Evolutionary conservation across 1,140 invertebrate species (phyloP).

Genomic region (Philopotamus ludificatus): DNA sequence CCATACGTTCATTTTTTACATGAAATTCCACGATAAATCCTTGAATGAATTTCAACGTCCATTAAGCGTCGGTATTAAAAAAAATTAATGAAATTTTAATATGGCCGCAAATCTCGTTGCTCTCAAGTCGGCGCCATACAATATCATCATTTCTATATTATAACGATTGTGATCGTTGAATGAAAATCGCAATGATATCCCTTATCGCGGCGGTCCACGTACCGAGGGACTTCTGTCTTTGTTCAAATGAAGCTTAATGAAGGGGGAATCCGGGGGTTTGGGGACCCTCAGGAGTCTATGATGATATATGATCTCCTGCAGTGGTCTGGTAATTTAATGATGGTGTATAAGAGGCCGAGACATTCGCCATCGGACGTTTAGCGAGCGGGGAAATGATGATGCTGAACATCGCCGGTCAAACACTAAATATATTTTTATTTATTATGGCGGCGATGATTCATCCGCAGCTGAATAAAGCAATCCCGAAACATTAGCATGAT

Average conservation of each 20-base stretch:
- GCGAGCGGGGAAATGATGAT: slow-evolving; percentile 14
- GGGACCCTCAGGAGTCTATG: slow-evolving; percentile 13
- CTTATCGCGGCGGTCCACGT: not conserved
- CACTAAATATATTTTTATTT: not conserved
- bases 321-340: slow-evolving; percentile 25
- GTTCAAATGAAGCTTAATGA: slow-evolving; percentile 26
- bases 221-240: not conserved
- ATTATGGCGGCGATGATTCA: not conserved
- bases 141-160: no score
- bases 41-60: not conserved
- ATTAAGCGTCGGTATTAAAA: not conserved
- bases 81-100: not conserved
- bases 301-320: slow-evolving; percentile 25
- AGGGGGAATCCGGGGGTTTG: slow-evolving; percentile 2
- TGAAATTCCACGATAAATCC: not conserved
- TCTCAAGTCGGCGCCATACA: no score
- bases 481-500: no score
- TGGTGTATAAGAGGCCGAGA: slow-evolving; percentile 17
- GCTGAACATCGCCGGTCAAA: not conserved
- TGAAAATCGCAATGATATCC: not conserved
- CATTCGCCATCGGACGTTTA: slow-evolving; percentile 5
- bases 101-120: not conserved
- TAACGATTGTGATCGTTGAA: not conserved
- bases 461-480: no score
- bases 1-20: not conserved